phyloP scores from a whole-genome alignment of 2,888 invertebrate species.

The Rhaphigaster nebulosa region DNA sequence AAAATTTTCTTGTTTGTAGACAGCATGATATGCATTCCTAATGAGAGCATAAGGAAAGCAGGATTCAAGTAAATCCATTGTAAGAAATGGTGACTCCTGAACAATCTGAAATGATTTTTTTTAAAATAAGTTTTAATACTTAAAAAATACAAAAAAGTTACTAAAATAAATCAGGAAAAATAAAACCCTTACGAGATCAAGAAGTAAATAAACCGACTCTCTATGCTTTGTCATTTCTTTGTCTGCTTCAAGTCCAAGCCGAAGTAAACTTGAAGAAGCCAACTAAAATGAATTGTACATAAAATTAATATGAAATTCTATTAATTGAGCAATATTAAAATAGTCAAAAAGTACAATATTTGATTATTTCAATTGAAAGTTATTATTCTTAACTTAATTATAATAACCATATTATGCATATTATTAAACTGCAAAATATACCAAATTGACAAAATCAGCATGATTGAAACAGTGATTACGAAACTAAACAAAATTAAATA shows the following conservation, averaged over 20 bases:
- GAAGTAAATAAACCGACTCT: conserved; percentile 95
- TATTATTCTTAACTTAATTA: background rate
- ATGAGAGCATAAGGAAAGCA: conserved; percentile 99
- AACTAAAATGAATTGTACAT: conserved; percentile 72
- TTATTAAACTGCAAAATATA: background rate
- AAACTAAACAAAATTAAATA: no score
- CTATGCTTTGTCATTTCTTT: conserved; percentile 94
- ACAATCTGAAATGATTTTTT: conserved; percentile 79
- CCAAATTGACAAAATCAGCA: background rate
- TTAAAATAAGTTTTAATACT: background rate
- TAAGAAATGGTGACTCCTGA: conserved; percentile 97
- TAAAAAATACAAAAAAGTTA: background rate
- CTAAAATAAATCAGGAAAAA: background rate
- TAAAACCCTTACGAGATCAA: conserved; percentile 77
- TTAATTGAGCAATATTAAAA: background rate
- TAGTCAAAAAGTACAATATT: background rate
- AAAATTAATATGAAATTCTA: background rate
- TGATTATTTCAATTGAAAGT: background rate
- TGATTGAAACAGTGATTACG: no score
- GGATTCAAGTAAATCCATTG: conserved; percentile 98
- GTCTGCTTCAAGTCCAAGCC: conserved; percentile 95
- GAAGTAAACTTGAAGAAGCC: conserved; percentile 93
- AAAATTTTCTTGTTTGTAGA: conserved; percentile 89
- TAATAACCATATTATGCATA: background rate
- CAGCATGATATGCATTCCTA: conserved; percentile 97